These are phyloP conservation scores for Phrynosoma platyrhinos DNA, from an alignment of 2,113 vertebrate species.

Conservation along the genomic window DNA sequence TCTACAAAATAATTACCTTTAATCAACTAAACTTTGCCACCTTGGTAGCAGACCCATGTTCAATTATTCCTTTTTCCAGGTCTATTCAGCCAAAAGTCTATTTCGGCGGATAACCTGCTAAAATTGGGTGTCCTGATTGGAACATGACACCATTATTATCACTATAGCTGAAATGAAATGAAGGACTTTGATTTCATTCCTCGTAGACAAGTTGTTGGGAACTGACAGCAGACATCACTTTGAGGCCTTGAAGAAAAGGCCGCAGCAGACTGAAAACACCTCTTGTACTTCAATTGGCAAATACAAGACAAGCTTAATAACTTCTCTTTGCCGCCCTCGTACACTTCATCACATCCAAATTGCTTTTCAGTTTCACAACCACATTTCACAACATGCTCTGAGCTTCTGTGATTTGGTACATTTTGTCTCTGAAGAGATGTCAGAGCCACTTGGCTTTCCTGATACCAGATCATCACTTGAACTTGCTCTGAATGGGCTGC, in stretches of 20 bases:
- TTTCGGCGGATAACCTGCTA: constrained; percentile 23
- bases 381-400: constrained; percentile 25
- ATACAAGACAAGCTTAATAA: constrained; percentile 55
- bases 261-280: constrained; percentile 33
- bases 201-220: constrained; percentile 30
- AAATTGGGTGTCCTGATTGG: constrained; percentile 19
- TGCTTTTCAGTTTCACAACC: constrained; percentile 48
- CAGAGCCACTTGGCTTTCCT: constrained; percentile 4
- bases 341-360: constrained; percentile 60
- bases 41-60: background rate
- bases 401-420: constrained; percentile 44
- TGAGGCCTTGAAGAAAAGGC: constrained; percentile 47
- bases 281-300: constrained; percentile 55
- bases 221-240: constrained; percentile 48
- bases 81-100: background rate
- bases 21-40: background rate
- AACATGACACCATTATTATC: constrained; percentile 5
- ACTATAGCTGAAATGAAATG: constrained; percentile 25
- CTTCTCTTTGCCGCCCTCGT: background rate
- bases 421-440: constrained; percentile 61
- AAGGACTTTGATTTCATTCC: constrained; percentile 44
- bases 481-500: constrained; percentile 34
- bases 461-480: constrained; percentile 19
- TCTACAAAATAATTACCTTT: background rate
- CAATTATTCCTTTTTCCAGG: background rate